Conservation (phyloP, 2,888 invertebrate genomes). For the Cremastinae sp. region DNA sequence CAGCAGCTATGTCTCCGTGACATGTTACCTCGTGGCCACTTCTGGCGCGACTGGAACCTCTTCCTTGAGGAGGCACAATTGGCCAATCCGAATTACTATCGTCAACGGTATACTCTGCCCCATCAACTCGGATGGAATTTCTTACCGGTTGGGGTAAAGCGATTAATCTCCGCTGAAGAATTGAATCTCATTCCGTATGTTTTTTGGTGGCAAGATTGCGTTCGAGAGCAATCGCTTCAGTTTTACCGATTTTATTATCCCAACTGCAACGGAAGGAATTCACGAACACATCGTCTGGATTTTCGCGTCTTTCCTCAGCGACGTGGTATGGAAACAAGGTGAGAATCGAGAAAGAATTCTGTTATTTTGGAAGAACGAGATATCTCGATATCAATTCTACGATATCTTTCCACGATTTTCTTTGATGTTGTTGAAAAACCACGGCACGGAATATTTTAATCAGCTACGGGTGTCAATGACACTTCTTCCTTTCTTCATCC, state of each 20-base stretch:
- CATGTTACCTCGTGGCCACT: constrained; percentile 77
- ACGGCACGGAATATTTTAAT: constrained; percentile 42
- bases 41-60: constrained; percentile 74
- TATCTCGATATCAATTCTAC: neutral
- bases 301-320: constrained; percentile 61
- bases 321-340: constrained; percentile 76
- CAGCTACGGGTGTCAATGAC: constrained; percentile 55
- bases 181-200: constrained; percentile 72
- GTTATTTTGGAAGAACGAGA: neutral
- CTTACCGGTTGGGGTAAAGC: constrained; percentile 69
- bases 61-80: constrained; percentile 64
- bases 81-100: constrained; percentile 47
- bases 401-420: neutral
- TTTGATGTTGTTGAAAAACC: constrained; percentile 15
- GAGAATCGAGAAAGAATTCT: constrained; percentile 46
- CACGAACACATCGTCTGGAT: constrained; percentile 47
- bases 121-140: constrained; percentile 52
- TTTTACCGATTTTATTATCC: constrained; percentile 57
- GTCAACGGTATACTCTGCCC: constrained; percentile 49
- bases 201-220: constrained; percentile 71
- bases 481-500: constrained; percentile 26
- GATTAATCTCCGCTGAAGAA: constrained; percentile 60
- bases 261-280: constrained; percentile 50
- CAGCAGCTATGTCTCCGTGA: constrained; percentile 75
- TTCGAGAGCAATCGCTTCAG: constrained; percentile 63